Evolutionary conservation across 1,140 invertebrate species (phyloP), one percentile per base, ranked within the genome.

Genomic region (Trichonephila clavipes): DNA sequence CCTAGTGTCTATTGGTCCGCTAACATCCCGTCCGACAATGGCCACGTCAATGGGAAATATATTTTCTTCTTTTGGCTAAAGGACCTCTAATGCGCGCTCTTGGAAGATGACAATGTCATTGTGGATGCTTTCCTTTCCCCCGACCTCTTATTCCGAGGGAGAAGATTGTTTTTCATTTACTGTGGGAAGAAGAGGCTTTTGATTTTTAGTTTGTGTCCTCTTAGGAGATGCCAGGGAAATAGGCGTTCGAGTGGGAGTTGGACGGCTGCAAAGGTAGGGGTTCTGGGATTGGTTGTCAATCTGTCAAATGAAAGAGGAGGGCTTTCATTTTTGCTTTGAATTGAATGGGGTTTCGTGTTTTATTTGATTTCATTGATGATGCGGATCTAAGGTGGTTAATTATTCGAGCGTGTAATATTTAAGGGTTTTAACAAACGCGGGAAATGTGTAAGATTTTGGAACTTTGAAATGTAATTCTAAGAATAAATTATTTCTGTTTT

Each of bases 131-230:
- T 61, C 34, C 40, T 66, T 21, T 44, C 21, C 14, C 44, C 44
- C 59, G 34, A 34, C 85, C 51, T 59, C 85, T 87, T 87, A 21
- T 21, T 58, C 16, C 24, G 59, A 21, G 28, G 64, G n/a, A 12
- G 88, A 51, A 72, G 88, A 89, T 89, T 89, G 88, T 89, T 89
- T 89, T 89, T 89, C 88, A 89, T 89, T 89, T 89, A 89, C 64
- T 89, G 34, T 21, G 21, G 19, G n/a, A n/a, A 18, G 62, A 66
- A 88, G 86, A 64, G 34, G 62, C 34, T 77, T 77, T 77, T 77
- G 72, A 77, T 77, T 77, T 58, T 44, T 62, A 40, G 24, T 72
- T 89, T 72, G 24, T 89, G 34, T 89, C 58, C 51, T 77, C 40
- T 69, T 66, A 28, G 24, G 10, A 34, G 28, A 44, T 4, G 28